Conservation (phyloP, 2,113 vertebrate species). For the Rhegmatorhina hoffmannsi region DNA sequence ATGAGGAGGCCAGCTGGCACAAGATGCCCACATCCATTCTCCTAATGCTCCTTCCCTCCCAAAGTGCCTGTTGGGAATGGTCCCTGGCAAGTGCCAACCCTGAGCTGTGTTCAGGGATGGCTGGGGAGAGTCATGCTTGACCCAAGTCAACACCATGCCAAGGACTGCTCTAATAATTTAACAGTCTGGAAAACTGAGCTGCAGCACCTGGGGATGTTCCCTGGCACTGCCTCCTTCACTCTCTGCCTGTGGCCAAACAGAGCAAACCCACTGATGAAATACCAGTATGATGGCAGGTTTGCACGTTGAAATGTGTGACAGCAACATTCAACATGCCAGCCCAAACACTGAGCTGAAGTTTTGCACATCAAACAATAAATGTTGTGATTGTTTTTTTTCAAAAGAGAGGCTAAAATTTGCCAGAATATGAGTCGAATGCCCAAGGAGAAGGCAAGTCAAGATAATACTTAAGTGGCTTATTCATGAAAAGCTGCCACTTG, state of each 20-base stretch:
- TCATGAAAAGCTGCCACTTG: slow-evolving; percentile 12
- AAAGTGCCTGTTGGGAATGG: neutral
- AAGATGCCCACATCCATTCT: neutral
- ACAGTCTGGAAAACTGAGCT: slow-evolving; percentile 37
- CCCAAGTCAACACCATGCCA: slow-evolving; percentile 25
- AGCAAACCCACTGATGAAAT: neutral
- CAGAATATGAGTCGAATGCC: neutral
- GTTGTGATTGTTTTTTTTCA: neutral
- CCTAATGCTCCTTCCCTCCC: neutral
- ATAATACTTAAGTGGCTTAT: neutral
- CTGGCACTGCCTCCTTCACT: neutral
- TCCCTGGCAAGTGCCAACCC: neutral
- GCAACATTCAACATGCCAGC: neutral
- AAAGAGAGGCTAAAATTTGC: neutral
- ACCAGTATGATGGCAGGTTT: neutral
- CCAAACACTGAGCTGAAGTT: neutral
- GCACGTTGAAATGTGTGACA: neutral
- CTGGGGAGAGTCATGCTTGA: neutral
- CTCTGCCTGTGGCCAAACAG: neutral
- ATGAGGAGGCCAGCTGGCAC: slow-evolving; percentile 13
- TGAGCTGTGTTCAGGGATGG: slow-evolving; percentile 2
- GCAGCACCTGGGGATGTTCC: slow-evolving; percentile 4
- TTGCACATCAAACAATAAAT: neutral
- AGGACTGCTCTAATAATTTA: neutral
- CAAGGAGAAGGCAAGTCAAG: slow-evolving; percentile 1